phyloP scores from a whole-genome alignment of 1,140 invertebrate genomes.

The Drosophila pseudoananassae region DNA sequence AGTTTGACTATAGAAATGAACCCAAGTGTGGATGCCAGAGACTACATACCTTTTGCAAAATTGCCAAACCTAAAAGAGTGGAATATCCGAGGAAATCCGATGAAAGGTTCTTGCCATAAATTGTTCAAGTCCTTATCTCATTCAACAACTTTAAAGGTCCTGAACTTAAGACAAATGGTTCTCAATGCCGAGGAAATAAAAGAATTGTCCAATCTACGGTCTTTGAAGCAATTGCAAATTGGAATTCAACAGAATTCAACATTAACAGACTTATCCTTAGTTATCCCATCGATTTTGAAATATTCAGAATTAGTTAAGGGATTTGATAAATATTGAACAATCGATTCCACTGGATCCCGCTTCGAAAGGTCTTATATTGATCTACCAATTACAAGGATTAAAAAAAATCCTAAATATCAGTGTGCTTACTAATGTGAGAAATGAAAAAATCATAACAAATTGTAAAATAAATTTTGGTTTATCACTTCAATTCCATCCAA shows the following conservation, averaged over 20 bases:
- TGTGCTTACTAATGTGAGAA: not conserved
- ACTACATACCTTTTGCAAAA: not conserved
- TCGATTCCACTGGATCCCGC: not conserved
- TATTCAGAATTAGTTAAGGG: not conserved
- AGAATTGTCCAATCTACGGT: not conserved
- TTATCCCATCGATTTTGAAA: not conserved
- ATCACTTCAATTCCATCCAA: no score
- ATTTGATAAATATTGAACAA: not conserved
- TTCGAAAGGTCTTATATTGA: not conserved
- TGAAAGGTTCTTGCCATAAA: not conserved
- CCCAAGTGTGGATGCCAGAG: not conserved
- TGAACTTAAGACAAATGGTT: not conserved
- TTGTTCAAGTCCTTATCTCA: not conserved
- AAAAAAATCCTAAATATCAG: not conserved
- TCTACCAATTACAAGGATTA: not conserved
- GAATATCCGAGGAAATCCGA: not conserved
- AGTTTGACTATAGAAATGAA: constrained; percentile 4
- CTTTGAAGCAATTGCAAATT: not conserved
- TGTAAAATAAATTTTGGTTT: not conserved
- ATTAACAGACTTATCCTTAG: not conserved
- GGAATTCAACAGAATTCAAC: not conserved
- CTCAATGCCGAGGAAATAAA: not conserved
- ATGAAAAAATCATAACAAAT: not conserved
- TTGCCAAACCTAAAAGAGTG: not conserved
- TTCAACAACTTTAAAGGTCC: not conserved